These are phyloP conservation scores for Hydroisotoma schaefferi DNA, from an alignment of 2,888 invertebrate species.

Conservation along the genomic window DNA sequence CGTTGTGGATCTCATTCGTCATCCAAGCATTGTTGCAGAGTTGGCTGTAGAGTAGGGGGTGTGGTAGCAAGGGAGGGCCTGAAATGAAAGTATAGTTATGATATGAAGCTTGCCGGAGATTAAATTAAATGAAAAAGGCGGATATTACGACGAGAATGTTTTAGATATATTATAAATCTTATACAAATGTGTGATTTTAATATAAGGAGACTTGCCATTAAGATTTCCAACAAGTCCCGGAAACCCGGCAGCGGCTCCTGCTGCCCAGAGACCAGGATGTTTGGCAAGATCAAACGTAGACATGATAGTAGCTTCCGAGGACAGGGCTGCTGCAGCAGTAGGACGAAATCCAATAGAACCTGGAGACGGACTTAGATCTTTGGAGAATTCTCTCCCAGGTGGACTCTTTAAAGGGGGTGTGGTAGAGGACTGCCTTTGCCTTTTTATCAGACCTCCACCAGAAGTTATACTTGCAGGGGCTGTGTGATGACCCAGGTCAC, in stretches of 20 bases:
- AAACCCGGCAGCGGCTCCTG: conserved; percentile 23
- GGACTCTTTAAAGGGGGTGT: conserved; percentile 44
- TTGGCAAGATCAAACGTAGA: conserved; percentile 42
- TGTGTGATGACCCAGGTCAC: conserved; percentile 24
- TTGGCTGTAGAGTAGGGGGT: conserved; percentile 46
- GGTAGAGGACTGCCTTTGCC: conserved; percentile 5
- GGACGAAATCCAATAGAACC: conserved; percentile 14
- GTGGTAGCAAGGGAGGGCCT: conserved; percentile 41
- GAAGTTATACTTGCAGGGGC: conserved; percentile 16
- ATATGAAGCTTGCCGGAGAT: too few relatives aligned
- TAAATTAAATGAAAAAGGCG: too few relatives aligned
- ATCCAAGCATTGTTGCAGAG: conserved; percentile 48
- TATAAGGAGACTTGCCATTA: too few relatives aligned
- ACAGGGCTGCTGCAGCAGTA: conserved; percentile 2
- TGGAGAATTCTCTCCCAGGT: conserved; percentile 14
- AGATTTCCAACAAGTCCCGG: conserved; percentile 30
- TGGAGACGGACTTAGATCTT: background rate
- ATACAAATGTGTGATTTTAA: too few relatives aligned
- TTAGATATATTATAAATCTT: too few relatives aligned
- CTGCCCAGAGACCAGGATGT: conserved; percentile 43
- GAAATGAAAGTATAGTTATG: background rate
- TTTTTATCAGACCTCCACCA: background rate
- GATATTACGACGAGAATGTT: too few relatives aligned
- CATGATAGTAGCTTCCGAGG: conserved; percentile 17
- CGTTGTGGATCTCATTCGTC: conserved; percentile 47